Conservation (phyloP, 1,140 invertebrate species). For the Drosophila orosa region DNA sequence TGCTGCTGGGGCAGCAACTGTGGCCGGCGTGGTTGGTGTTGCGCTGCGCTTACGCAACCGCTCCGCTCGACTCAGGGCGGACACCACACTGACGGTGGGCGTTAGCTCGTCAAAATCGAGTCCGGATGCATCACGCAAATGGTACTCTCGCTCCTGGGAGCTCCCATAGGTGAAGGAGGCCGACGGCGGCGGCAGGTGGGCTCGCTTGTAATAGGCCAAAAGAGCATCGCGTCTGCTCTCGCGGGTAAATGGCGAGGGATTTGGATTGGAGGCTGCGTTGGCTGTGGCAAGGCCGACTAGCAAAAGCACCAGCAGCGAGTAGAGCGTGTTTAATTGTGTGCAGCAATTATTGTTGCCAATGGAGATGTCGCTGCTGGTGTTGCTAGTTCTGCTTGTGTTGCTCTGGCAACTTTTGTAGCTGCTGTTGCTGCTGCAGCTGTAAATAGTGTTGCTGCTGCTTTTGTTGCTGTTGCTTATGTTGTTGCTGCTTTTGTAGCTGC, state of each 20-base stretch:
- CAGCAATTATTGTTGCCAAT: constrained; percentile 32
- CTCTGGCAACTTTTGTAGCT: constrained; percentile 15
- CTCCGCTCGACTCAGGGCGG: constrained; percentile 54
- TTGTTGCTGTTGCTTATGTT: background rate
- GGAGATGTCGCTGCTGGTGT: constrained; percentile 20
- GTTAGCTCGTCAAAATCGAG: constrained; percentile 66
- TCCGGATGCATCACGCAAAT: constrained; percentile 46
- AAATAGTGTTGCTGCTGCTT: background rate
- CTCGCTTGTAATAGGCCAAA: constrained; percentile 72
- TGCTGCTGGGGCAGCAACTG: constrained; percentile 10
- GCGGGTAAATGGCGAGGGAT: constrained; percentile 7
- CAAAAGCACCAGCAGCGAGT: constrained; percentile 56
- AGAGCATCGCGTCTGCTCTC: constrained; percentile 66
- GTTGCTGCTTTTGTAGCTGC: too few species aligned
- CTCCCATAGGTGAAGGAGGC: constrained; percentile 6
- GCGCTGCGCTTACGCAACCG: constrained; percentile 68
- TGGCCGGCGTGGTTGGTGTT: constrained; percentile 48
- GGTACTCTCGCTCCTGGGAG: constrained; percentile 48
- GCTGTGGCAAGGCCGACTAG: constrained; percentile 44
- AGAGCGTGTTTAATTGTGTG: constrained; percentile 48
- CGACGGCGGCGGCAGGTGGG: constrained; percentile 52
- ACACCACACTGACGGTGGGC: constrained; percentile 64
- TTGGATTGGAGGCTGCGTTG: constrained; percentile 27
- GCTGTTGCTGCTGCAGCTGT: constrained; percentile 5
- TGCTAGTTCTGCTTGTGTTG: constrained; percentile 17